Base-by-base conservation (phyloP, 23 tunicate genomes). In the Corella eumyota region DNA sequence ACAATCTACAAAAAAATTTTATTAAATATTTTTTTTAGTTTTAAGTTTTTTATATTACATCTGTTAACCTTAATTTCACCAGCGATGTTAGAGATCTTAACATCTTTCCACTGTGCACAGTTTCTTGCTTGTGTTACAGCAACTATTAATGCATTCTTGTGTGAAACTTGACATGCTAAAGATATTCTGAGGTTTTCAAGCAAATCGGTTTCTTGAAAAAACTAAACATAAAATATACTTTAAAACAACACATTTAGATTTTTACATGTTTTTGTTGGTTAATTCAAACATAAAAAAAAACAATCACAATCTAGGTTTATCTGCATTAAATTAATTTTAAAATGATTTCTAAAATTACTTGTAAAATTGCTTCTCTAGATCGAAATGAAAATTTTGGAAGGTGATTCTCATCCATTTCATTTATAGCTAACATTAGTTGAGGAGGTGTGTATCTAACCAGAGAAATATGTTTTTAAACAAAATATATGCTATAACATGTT, bases 331-430 rank as follows among this genome's bases (percentile, higher is more conserved):
- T n/a, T n/a, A n/a, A n/a, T n/a, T n/a, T n/a, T n/a, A n/a, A n/a
- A n/a, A n/a, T n/a, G n/a, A n/a, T n/a, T n/a, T n/a, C n/a, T n/a
- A n/a, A n/a, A n/a, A n/a, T 15, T 36, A 77, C 85, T 61, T 60
- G 85, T 25, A 77, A 19, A 49, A 77, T 28, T 35, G 50, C 50
- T 40, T 77, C 75, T 51, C 69, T 50, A 48, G 20, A 68, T 32
- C 73, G 32, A 45, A 85, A 85, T 3, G 75, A 65, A 37, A 85
- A 85, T 65, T 85, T 85, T 50, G 95, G 44, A 27, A 85, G 46
- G 40, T 85, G 93, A 46, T 65, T 66, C 52, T 77, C 85, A 71
- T 85, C 95, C 51, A 85, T 29, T 66, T 85, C 95, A 21, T 77
- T 68, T 4, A 72, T 58, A 45, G 95, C 85, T 17, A 85, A 71